Percentiles rank a stretch among this genome's conserved stretches.
These are phyloP conservation scores for Lycia hirtaria DNA, from an alignment of 2,888 invertebrate species.

Conservation along the genomic window DNA sequence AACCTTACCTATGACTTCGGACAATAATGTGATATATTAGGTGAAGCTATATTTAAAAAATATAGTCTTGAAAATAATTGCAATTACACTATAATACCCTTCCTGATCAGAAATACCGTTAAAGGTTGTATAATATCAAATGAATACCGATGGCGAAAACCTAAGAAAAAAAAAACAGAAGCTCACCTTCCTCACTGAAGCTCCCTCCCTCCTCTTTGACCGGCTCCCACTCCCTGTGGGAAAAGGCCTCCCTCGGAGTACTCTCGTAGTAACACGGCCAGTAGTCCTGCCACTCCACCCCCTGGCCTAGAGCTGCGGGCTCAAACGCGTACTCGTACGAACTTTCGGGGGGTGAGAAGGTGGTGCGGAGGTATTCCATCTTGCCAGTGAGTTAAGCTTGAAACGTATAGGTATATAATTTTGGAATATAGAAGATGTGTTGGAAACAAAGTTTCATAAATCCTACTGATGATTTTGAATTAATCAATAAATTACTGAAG, in stretches of 20 bases:
- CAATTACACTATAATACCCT: too few species aligned
- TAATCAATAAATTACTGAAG: too few species aligned
- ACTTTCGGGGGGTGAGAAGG: constrained; percentile 31
- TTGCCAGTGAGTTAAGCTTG: not conserved
- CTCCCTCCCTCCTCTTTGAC: constrained; percentile 38
- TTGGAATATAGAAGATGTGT: not conserved
- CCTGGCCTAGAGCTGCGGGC: not conserved
- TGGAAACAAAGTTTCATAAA: too few species aligned
- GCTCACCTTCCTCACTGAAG: constrained; percentile 65
- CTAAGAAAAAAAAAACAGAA: not conserved
- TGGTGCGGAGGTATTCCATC: constrained; percentile 40
- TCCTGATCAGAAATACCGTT: too few species aligned
- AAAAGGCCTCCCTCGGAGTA: constrained; percentile 34
- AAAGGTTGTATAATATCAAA: too few species aligned
- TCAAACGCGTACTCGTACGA: constrained; percentile 18
- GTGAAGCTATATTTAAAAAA: too few species aligned
- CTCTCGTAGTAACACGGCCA: constrained; percentile 67
- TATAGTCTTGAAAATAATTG: too few species aligned
- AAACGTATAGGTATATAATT: not conserved
- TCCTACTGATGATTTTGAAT: too few species aligned
- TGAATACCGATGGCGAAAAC: too few species aligned
- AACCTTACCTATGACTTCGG: too few species aligned
- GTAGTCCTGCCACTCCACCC: constrained; percentile 42
- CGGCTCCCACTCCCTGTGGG: constrained; percentile 42
- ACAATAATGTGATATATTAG: too few species aligned